These are phyloP conservation scores for Noctua janthe DNA, from an alignment of 2,888 invertebrate genomes.

Conservation along the genomic window DNA sequence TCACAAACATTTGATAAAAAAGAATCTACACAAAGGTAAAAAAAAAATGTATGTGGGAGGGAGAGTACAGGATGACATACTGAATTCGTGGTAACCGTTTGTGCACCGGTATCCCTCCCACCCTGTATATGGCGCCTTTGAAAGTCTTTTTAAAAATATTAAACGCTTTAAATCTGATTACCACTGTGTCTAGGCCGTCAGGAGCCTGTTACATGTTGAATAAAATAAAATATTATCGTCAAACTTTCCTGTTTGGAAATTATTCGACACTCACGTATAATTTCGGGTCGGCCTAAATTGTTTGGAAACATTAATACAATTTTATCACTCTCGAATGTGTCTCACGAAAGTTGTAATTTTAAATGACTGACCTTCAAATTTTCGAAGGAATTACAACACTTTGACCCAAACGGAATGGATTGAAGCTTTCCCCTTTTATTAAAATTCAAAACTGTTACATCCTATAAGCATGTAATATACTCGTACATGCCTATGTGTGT, in stretches of 20 bases:
- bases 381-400: background rate
- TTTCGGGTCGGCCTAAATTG: background rate
- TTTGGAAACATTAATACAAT: conserved; percentile 5
- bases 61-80: too few relatives aligned
- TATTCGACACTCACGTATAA: conserved; percentile 12
- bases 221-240: background rate
- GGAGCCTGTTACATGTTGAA: background rate
- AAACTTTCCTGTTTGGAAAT: conserved; percentile 18
- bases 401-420: background rate
- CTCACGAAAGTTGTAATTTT: conserved; percentile 3
- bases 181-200: background rate
- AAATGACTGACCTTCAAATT: conserved; percentile 3
- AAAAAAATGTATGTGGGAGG: too few relatives aligned
- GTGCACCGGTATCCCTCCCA: too few relatives aligned
- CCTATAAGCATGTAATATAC: background rate
- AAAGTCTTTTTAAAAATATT: background rate
- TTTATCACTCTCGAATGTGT: background rate
- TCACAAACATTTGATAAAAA: too few relatives aligned
- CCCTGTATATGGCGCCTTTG: too few relatives aligned
- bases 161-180: background rate
- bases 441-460: background rate
- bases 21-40: too few relatives aligned
- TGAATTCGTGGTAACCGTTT: too few relatives aligned
- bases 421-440: background rate
- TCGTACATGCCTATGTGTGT: too few relatives aligned